Conservation (phyloP, 1,140 invertebrate genomes). For the Platorchestia sp. region DNA sequence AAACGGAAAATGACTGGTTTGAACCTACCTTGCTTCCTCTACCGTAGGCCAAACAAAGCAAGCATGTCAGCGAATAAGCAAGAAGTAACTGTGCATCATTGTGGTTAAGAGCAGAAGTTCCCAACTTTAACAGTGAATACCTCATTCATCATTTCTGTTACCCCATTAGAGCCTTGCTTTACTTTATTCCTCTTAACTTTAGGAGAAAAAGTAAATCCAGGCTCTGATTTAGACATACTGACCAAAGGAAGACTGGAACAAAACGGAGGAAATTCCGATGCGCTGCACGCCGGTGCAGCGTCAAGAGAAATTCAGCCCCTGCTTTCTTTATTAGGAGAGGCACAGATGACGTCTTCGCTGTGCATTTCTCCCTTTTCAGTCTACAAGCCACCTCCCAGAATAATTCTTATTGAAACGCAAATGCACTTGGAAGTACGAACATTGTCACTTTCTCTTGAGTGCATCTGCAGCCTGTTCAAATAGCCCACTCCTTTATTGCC, state of each 20-base stretch:
- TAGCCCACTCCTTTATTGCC: background rate
- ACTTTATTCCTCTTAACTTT: too few species aligned
- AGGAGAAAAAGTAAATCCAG: background rate
- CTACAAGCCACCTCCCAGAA: background rate
- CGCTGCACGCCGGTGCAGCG: too few species aligned
- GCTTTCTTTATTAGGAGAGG: background rate
- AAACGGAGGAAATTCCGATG: background rate
- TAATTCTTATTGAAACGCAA: background rate
- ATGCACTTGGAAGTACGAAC: background rate
- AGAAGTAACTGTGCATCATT: too few species aligned
- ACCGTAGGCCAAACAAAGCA: too few species aligned
- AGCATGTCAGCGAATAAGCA: too few species aligned
- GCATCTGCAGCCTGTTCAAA: background rate
- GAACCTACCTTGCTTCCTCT: too few species aligned
- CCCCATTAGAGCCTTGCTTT: too few species aligned
- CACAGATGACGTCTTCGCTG: background rate
- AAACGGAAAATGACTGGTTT: too few species aligned
- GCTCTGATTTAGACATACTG: background rate
- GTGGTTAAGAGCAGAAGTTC: too few species aligned
- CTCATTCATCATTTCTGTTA: too few species aligned
- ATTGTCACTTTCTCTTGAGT: background rate
- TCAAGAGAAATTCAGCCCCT: background rate
- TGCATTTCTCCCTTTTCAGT: background rate
- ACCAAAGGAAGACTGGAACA: background rate
- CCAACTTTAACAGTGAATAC: too few species aligned